Base-by-base conservation (phyloP, 2,113 vertebrate genomes). In the Alectura lathami region DNA sequence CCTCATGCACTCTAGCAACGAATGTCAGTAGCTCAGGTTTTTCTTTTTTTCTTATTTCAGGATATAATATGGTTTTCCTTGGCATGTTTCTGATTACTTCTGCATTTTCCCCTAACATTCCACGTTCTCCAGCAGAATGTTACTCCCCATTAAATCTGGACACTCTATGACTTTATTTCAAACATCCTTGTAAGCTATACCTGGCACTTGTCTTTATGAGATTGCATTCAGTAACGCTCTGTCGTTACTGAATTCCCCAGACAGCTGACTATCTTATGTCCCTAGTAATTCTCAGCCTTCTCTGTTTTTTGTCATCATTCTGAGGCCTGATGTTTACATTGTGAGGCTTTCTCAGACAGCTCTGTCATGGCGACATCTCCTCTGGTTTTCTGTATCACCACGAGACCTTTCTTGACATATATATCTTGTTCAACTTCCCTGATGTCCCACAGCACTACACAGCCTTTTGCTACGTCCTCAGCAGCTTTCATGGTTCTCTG, bases 401-500 rank as follows among this genome's bases (percentile, higher is more conserved):
- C 67, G 72, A 73, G 84, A 89, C 76, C 30, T 81, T 78, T 83
- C 83, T 83, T 80, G 84, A 80, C 57, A 43, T 50, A 23, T 18
- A 22, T 86, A 73, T 88, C 94, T 91, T 66, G 64, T 5, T 83
- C 72, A 80, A n/a, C 54, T 89, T 94, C 68, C 63, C 60, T 70
- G 36, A 77, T 51, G 68, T 95, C 87, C 79, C 75, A 62, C 75
- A 94, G 87, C 79, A 86, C 79, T 85, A 48, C 14, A 23, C 72
- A 83, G 86, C 53, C 40, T 88, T 84, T 82, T 92, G 75, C 75
- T 91, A 78, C 83, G 27, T 90, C 56, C 64, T 96, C 88, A 95
- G 92, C 83, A 92, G 82, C 77, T 96, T 96, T 48, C 86, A 88
- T 89, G 75, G 85, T 89, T 60, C 51, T 89, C 87, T 81, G 78